Evolutionary conservation across 2,888 invertebrate species (phyloP), one percentile per base, ranked within the genome.

Genomic region (Tubulanus polymorphus): DNA sequence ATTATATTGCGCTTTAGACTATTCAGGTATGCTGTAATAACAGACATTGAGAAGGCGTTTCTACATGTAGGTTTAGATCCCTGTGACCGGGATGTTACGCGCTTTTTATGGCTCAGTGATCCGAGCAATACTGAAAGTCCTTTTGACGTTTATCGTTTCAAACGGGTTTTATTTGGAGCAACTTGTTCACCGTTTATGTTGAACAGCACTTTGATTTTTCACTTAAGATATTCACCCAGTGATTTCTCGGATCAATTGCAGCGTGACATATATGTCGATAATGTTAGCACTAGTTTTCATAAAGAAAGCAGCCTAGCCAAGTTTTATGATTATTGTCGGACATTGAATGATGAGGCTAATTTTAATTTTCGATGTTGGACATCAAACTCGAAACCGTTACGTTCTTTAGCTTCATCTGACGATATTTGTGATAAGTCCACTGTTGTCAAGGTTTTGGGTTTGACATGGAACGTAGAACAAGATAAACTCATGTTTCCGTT

Each of bases 41-140:
- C 56, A 2, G 59, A 59, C 35, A 60, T 55, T 27, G 55, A 60
- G 32, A 60, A 57, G 23, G 57, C 53, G 1, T 57, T 55, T 18
- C 27, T 57, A 12, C 48, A 57, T 26, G 37, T 56, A 2, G 53
- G 52, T 8, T 32, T 57, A 15, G 54, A 60, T 26, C 20, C 29
- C 12, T 27, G 28, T 27, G 15, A 57, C 27, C 47, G 54, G 12
- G 60, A 60, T 37, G 35, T 50, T 2, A 57, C 57, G 26, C 15
- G 50, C 50, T 57, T 57, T 37, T 25, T 54, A 8, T 57, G 57
- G 54, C 26, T 57, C 3, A 54, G 47, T n/a, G 28, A 54, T 37
- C 23, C 29, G 3, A 20, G 51, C n/a, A 53, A 41, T 18, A 47
- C 48, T 3, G 12, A 48, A 6, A 51, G 59, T 48, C 15, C 15